A percentile compares a stretch with the other conserved stretches of the same genome.
Evolutionary conservation across 2,113 vertebrate genomes (phyloP).

Genomic region (Herpetotheres cachinnans): DNA sequence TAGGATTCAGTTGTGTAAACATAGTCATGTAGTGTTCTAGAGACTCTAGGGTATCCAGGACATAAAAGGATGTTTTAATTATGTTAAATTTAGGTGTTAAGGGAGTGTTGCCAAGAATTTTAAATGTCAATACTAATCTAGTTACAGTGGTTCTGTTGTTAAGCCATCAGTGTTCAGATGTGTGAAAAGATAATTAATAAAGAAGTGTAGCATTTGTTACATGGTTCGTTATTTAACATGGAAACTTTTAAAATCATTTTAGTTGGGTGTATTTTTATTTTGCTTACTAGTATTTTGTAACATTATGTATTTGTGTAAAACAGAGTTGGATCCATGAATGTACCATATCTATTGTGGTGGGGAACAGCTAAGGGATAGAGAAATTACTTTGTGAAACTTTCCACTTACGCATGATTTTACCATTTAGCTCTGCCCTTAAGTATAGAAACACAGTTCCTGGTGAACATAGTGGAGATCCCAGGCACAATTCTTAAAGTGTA

Average conservation of each 20-base stretch:
- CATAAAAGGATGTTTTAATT: neutral
- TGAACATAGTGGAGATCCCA: neutral
- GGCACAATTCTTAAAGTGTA: neutral
- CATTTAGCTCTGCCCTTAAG: neutral
- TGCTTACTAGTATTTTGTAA: neutral
- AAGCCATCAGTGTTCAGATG: neutral
- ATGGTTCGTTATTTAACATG: neutral
- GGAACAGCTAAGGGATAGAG: neutral
- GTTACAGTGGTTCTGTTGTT: neutral
- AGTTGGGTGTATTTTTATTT: neutral
- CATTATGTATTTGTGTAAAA: neutral
- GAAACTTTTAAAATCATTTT: neutral
- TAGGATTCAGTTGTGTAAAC: neutral
- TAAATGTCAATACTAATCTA: neutral
- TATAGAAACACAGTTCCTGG: neutral
- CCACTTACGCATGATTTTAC: neutral
- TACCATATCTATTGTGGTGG: neutral
- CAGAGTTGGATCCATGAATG: neutral
- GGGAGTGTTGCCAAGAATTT: neutral
- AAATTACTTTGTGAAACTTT: neutral
- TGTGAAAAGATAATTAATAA: neutral
- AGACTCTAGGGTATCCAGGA: neutral
- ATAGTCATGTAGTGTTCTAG: neutral
- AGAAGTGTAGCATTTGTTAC: neutral
- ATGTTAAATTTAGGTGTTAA: neutral